Conservation (phyloP, 2,888 invertebrate genomes). For the Diloba caeruleocephala region DNA sequence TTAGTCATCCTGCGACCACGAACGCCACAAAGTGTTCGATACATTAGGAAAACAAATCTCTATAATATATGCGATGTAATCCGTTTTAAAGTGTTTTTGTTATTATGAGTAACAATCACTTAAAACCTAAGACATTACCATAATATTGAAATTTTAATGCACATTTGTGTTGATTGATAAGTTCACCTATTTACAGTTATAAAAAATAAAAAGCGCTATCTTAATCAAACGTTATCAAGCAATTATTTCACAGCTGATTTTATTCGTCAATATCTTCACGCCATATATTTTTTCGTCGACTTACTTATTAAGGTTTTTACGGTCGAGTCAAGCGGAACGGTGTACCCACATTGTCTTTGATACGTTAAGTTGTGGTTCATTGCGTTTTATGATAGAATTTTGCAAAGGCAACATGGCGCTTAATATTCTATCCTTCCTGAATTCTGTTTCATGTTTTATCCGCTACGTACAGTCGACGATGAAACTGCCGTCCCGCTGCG, state of each 20-base stretch:
- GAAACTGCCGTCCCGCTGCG: conserved; percentile 24
- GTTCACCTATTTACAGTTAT: conserved; percentile 2
- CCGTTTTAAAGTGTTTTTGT: too few species aligned
- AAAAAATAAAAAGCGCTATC: conserved; percentile 17
- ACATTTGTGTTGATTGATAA: conserved; percentile 13
- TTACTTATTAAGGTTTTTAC: conserved; percentile 21
- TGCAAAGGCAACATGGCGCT: conserved; percentile 21
- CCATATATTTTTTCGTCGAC: conserved; percentile 1
- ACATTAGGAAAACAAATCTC: too few species aligned
- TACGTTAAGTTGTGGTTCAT: conserved; percentile 30
- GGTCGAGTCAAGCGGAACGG: conserved; percentile 37
- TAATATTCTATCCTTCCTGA: conserved; percentile 21
- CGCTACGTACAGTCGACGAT: conserved; percentile 30
- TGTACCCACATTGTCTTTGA: conserved; percentile 15
- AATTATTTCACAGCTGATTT: neutral
- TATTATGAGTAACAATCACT: too few species aligned
- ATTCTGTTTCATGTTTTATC: conserved; percentile 38
- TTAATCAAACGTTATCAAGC: conserved; percentile 10
- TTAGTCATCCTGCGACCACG: too few species aligned
- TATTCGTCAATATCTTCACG: conserved; percentile 14
- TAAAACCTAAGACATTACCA: too few species aligned
- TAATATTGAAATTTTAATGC: conserved; percentile 2
- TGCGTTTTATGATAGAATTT: conserved; percentile 47
- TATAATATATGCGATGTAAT: too few species aligned
- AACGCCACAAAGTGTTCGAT: too few species aligned